Evolutionary conservation across 2,888 invertebrate species (phyloP), one percentile per base, ranked within the genome.

Genomic region (Trichogramma evanescens): DNA sequence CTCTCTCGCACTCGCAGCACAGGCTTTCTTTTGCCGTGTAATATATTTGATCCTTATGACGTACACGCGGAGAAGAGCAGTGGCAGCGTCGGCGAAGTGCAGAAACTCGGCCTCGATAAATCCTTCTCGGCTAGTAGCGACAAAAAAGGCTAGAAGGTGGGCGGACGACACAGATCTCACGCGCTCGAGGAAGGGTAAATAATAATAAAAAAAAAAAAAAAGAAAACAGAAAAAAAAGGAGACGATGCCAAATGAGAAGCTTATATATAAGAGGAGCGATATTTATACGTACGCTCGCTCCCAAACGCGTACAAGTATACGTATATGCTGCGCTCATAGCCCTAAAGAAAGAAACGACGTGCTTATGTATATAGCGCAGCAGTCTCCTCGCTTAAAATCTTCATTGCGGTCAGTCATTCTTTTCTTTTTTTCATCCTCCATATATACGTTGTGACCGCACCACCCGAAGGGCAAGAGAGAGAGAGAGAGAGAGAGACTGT

Each of bases 371-470:
- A 45, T 8, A 45, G 45, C 45, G 50, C 13, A 26, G 41, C 26
- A 50, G 26, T 26, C 26, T 26, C 26, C 26, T 26, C 26, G 26
- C 26, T 74, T 75, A 75, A 75, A 75, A 75, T 74, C 73, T 74
- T 74, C 74, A 75, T 75, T 73, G 74, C 71, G 72, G 72, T 74
- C 72, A 69, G 72, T 72, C 74, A 74, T 74, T 73, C 72, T 74
- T 71, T 68, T 72, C 69, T 54, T 61, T 61, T 45, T 45, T 5
- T 40, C n/a, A 39, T 52, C 52, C 10, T 52, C 40, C 40, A 8
- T 51, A 13, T 51, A 9, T 13, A 51, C 39, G 10, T 56, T 26
- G 26, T 26, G 26, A 26, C 26, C 26, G 26, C 26, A 26, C 26
- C 26, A 26, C 26, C 26, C 26, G 26, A 26, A 26, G 26, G 26